A percentile compares a stretch with the other conserved stretches of the same genome.
These are phyloP conservation scores for Euleptes europaea DNA, from an alignment of 2,113 vertebrate genomes.

Conservation along the genomic window DNA sequence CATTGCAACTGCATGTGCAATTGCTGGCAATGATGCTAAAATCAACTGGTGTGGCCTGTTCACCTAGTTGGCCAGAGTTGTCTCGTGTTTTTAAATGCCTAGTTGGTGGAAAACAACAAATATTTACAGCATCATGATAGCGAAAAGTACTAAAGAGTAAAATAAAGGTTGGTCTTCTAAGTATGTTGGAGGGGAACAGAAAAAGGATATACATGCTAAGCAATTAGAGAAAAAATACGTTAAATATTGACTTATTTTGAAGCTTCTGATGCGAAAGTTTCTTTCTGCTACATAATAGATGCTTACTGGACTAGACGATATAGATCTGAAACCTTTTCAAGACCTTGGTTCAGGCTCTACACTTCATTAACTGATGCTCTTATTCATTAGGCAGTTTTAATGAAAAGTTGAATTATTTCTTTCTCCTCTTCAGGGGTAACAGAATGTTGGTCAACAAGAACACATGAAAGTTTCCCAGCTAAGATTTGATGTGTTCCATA, in stretches of 20 bases:
- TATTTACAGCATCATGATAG: conserved; percentile 24
- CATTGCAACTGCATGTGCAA: no score
- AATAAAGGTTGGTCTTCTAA: no score
- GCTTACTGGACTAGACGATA: conserved; percentile 14
- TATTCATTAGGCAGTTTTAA: conserved; percentile 51
- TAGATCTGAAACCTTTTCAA: conserved; percentile 50
- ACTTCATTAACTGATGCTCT: conserved; percentile 51
- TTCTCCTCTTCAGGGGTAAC: conserved; percentile 45
- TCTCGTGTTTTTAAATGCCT: no score
- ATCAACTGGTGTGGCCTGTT: no score
- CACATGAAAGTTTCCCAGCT: conserved; percentile 30
- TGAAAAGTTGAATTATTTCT: conserved; percentile 52
- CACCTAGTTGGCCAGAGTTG: no score
- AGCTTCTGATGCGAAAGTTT: not conserved
- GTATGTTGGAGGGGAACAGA: not conserved
- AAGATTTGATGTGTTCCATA: conserved; percentile 35
- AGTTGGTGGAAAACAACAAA: not conserved
- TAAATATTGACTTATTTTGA: conserved; percentile 11
- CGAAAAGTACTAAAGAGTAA: conserved; percentile 11
- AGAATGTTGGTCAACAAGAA: conserved; percentile 47
- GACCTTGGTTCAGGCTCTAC: conserved; percentile 33
- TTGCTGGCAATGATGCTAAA: no score
- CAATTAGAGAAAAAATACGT: not conserved
- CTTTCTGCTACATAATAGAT: no score
- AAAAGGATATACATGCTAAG: not conserved